Conservation (phyloP, 2,888 invertebrate genomes). For the Arctia plantaginis region DNA sequence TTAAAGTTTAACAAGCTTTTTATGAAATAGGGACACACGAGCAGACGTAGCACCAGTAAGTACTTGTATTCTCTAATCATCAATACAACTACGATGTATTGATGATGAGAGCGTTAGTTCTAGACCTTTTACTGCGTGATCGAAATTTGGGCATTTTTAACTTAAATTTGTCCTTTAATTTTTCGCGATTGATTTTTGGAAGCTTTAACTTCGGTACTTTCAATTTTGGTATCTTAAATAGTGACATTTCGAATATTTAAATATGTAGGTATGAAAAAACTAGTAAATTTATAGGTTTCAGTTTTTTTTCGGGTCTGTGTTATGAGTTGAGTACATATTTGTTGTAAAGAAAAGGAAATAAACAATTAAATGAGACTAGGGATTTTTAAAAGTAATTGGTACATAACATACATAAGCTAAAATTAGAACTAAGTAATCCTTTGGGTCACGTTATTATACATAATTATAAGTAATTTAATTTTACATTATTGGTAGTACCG, state of each 20-base stretch:
- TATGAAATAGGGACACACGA: background rate
- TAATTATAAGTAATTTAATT: background rate
- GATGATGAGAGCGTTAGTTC: background rate
- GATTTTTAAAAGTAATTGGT: background rate
- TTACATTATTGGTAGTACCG: background rate
- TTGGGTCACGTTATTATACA: no score
- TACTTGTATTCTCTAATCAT: no score
- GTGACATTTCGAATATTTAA: background rate
- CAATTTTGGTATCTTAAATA: constrained; percentile 4
- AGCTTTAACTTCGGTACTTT: background rate
- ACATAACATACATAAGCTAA: no score
- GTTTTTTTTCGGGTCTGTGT: background rate
- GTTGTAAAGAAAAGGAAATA: background rate
- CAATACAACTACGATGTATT: background rate
- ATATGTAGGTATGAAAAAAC: no score
- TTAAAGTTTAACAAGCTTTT: background rate
- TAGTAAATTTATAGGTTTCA: background rate
- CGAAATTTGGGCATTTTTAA: constrained; percentile 5
- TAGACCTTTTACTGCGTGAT: constrained; percentile 1
- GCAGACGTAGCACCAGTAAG: background rate
- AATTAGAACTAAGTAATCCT: no score
- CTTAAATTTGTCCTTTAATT: constrained; percentile 8
- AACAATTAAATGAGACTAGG: background rate
- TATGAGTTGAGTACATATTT: background rate
- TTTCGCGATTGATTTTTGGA: background rate